phyloP scores from a whole-genome alignment of 2,797 vertebrate genomes.

The Sorex maritimensis region DNA sequence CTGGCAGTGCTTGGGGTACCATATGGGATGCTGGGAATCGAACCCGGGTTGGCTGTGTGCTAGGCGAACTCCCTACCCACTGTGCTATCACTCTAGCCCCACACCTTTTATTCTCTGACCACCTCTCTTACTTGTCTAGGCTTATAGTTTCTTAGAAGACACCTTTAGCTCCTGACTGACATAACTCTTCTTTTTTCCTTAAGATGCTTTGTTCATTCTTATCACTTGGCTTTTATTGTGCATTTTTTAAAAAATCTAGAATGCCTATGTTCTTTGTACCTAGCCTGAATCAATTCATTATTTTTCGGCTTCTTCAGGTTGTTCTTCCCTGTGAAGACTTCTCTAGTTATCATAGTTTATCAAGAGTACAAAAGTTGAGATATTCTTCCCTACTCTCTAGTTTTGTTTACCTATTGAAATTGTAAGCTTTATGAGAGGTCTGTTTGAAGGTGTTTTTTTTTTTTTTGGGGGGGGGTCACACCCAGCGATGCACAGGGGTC shows the following conservation, averaged over 20 bases:
- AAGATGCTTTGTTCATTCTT: neutral
- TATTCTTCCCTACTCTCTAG: neutral
- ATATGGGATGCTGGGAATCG: too few relatives aligned
- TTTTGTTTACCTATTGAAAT: slow-evolving; percentile 4
- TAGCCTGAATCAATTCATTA: neutral
- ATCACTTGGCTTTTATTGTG: neutral
- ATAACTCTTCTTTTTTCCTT: neutral
- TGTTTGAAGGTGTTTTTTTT: neutral
- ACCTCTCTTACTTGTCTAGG: neutral
- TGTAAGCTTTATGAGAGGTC: neutral
- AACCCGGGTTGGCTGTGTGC: too few relatives aligned
- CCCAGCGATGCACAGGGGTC: too few relatives aligned
- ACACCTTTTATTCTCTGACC: slow-evolving; percentile 19
- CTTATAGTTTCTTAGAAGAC: slow-evolving; percentile 56
- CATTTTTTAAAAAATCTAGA: neutral
- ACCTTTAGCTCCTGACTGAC: slow-evolving; percentile 10
- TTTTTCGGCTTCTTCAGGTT: neutral
- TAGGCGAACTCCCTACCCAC: too few relatives aligned
- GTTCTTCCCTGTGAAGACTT: neutral
- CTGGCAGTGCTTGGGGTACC: too few relatives aligned
- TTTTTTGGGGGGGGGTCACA: too few relatives aligned
- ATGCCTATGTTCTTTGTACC: slow-evolving; percentile 34
- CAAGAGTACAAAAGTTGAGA: neutral
- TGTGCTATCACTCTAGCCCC: too few relatives aligned
- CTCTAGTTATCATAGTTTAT: slow-evolving; percentile 7